Conservation (phyloP, 1,140 invertebrate species). For the Trachymyrmex cornetzi region DNA sequence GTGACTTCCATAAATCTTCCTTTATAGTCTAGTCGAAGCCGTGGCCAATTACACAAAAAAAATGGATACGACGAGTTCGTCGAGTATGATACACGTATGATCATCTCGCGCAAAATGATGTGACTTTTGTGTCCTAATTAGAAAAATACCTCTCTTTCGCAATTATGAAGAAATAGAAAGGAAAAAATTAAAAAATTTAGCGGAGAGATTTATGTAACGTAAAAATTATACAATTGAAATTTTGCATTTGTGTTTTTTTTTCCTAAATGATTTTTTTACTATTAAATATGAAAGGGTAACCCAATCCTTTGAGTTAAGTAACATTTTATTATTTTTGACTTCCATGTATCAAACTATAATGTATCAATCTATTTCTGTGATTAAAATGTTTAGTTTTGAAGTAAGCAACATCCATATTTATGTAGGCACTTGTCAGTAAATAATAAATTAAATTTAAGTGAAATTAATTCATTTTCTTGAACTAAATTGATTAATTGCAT, state of each 20-base stretch:
- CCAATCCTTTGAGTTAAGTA: no score
- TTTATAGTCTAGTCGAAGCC: constrained; percentile 20
- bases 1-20: constrained; percentile 56
- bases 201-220: not conserved
- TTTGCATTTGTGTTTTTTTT: not conserved
- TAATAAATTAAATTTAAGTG: no score
- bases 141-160: not conserved
- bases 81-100: not conserved
- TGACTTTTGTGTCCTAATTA: not conserved
- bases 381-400: no score
- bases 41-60: constrained; percentile 34
- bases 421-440: no score
- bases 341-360: no score
- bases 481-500: no score
- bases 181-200: not conserved
- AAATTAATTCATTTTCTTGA: no score
- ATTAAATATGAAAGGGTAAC: no score
- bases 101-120: not conserved
- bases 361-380: no score
- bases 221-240: not conserved
- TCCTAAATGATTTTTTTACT: not conserved
- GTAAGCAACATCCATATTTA: no score
- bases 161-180: not conserved
- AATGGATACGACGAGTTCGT: not conserved
- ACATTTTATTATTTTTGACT: no score